Base-by-base conservation (phyloP, 2,113 vertebrate genomes). In the Azemiops feae region DNA sequence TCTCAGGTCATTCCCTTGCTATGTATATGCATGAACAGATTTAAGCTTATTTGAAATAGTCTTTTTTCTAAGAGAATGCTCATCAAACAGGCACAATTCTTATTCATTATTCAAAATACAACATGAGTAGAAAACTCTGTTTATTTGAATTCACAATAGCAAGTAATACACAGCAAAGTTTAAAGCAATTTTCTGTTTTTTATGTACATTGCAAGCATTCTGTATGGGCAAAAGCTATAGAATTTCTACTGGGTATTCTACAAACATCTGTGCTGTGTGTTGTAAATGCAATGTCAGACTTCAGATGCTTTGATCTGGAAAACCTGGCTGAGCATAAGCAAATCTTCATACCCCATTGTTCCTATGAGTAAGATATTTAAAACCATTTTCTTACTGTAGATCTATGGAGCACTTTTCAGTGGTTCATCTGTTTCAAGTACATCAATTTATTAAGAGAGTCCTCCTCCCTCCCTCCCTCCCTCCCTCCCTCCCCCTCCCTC, bases 221-320 rank as follows among this genome's bases (percentile, higher is more conserved):
- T n/a, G 3, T 64, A 64, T 60, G 88, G 88, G 55, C 54, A 90
- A 93, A 64, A 34, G 74, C 74, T 81, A 64, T 57, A 93, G n/a
- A 53, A 90, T 93, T 93, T 93, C 55, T 90, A 34, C 89, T 53
- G 81, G 88, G 89, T 50, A 87, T 39, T 90, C 89, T 90, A 45
- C 47, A 90, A 57, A 93, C 45, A 93, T 87, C 81, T 90, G 89
- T 93, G 89, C 74, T 90, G 45, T 25, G 14, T 64, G 45, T 87
- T 43, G 23, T 39, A 81, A 81, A 81, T 81, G 74, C 86, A 90
- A 94, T 57, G 43, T 89, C 91, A 60, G 54, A 45, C 18, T 50
- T 9, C 34, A 1, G 92, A 1, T 92, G 74, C 50, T 39, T 85
- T 93, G 89, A 93, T 87, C 92, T 93, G 43, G 54, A 89, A 90